Base-by-base conservation (phyloP, 1,140 invertebrate species). In the Cydia strobilella region DNA sequence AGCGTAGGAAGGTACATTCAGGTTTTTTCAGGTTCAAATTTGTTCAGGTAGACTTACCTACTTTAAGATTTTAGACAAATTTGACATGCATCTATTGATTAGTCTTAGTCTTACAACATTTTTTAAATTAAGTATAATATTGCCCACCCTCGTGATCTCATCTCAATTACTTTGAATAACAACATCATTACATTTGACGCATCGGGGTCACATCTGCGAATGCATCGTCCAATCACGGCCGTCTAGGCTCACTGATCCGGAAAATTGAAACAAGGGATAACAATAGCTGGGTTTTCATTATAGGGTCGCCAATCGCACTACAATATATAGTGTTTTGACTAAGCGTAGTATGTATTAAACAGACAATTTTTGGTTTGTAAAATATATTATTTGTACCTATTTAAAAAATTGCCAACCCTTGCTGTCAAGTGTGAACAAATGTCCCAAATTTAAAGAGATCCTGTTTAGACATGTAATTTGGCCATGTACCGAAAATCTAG, bases 261-360 rank as follows among this genome's bases (percentile, higher is more conserved):
- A 90, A 91, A 92, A 92, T 92, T 91, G 88, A 86, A 90, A 92
- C 88, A 86, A 88, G 89, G 88, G 86, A 45, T 66, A 20, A 72
- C 71, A 48, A 72, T 51, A 51, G 42, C n/a, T 72, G 25, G 12
- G 42, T 15, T 45, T 12, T 45, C 42, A 45, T 45, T 45, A 45
- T 45, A 45, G 42, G 42, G 42, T 45, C 42, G 42, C 42, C 39
- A 71, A 3, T 31, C 35, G n/a, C n/a, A 71, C 66, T 13, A 42
- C 7, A 20, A 35, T 63, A 13, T 35, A 63, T 39, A 39, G 35
- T 10, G 1, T 31, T 31, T 31, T 31, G 5, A 3, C 7, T 39
- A 1, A 39, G 35, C 9, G 35, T 39, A 39, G 4, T 35, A 6
- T 35, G 4, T 35, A 6, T 35, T 7, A 7, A 35, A 35, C 0